Conservation (phyloP, 2,797 vertebrate genomes). For the Rhynchonycteris naso region DNA sequence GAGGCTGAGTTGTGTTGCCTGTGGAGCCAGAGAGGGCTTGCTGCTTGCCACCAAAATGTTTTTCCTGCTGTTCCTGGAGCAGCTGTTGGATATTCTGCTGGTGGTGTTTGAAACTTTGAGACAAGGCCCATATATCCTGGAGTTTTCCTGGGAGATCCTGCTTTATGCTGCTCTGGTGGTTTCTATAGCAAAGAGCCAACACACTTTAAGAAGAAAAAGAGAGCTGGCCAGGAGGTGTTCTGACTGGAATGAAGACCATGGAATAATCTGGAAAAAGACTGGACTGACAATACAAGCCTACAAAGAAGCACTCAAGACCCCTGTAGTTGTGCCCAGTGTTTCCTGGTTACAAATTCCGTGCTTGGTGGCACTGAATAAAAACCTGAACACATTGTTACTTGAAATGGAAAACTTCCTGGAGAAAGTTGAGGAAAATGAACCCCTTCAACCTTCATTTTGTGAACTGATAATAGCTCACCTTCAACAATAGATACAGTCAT, state of each 20-base stretch:
- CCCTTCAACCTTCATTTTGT: background rate
- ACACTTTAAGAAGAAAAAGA: background rate
- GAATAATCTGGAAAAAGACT: background rate
- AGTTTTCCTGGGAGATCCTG: background rate
- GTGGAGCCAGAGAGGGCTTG: background rate
- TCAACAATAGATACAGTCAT: background rate
- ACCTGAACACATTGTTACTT: background rate
- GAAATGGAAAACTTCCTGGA: background rate
- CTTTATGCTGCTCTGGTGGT: background rate
- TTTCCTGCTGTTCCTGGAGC: background rate
- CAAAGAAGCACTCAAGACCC: background rate
- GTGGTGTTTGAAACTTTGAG: background rate
- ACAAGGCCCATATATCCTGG: background rate
- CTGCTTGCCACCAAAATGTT: background rate
- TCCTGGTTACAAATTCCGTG: background rate
- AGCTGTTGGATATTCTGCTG: background rate
- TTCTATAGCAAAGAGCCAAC: background rate
- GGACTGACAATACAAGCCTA: fast-evolving
- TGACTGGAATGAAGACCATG: background rate
- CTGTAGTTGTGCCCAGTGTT: background rate
- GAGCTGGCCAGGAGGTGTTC: background rate
- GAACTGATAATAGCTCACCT: background rate
- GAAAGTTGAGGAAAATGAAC: background rate
- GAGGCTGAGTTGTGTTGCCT: background rate
- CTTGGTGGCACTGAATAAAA: background rate